Conservation (phyloP, 1,140 invertebrate species). For the Lutraria rhynchaena region DNA sequence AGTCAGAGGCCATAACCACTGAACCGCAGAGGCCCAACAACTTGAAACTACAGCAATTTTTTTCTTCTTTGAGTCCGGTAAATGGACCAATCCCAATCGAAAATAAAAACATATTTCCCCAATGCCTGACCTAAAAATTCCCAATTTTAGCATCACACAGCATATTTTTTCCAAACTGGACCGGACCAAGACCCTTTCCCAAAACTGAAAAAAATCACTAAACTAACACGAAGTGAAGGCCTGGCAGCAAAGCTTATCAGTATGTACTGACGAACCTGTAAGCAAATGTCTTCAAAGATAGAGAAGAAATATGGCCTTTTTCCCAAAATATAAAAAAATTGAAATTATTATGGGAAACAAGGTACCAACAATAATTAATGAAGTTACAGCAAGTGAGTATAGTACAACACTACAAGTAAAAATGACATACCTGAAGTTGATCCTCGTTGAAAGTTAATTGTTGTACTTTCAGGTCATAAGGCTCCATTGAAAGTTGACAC, state of each 20-base stretch:
- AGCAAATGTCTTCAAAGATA: background rate
- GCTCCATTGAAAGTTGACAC: conserved; percentile 73
- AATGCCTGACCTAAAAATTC: too few species aligned
- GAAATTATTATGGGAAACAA: background rate
- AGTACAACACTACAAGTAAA: background rate
- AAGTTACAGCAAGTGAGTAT: background rate
- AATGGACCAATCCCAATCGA: too few species aligned
- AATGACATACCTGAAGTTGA: conserved; percentile 35
- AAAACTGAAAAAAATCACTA: too few species aligned
- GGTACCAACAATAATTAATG: background rate
- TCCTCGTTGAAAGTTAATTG: conserved; percentile 76
- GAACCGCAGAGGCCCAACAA: too few species aligned
- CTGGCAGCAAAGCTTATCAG: background rate
- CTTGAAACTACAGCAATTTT: too few species aligned
- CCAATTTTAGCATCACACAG: too few species aligned
- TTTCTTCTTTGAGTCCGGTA: too few species aligned
- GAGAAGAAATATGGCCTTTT: background rate
- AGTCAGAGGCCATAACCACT: too few species aligned
- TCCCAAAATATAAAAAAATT: background rate
- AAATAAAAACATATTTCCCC: too few species aligned
- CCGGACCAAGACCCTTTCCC: too few species aligned
- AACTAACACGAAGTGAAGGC: too few species aligned
- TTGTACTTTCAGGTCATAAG: conserved; percentile 77
- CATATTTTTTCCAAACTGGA: too few species aligned
- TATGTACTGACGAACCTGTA: background rate